phyloP scores from a whole-genome alignment of 2,888 invertebrate genomes.

The Cheilosia variabilis region DNA sequence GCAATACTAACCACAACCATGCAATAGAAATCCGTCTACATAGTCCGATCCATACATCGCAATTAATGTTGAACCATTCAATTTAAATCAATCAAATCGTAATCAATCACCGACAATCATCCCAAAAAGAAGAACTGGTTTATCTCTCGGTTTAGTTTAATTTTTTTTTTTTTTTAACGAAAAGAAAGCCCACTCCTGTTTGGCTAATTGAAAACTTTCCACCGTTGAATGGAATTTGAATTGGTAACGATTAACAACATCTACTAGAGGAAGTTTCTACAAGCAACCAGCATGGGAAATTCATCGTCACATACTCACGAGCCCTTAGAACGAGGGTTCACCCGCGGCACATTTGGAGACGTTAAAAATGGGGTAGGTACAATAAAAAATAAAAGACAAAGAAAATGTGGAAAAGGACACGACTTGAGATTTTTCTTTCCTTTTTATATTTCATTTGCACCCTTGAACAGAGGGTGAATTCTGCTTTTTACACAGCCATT shows the following conservation, averaged over 20 bases:
- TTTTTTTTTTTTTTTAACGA: neutral
- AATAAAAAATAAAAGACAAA: neutral
- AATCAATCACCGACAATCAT: slow-evolving; percentile 44
- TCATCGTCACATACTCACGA: slow-evolving; percentile 93
- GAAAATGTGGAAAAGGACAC: slow-evolving; percentile 21
- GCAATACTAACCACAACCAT: slow-evolving; percentile 31
- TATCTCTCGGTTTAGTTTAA: slow-evolving; percentile 20
- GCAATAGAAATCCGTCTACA: slow-evolving; percentile 26
- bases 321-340: slow-evolving; percentile 89
- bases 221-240: slow-evolving; percentile 65
- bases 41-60: slow-evolving; percentile 56
- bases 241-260: slow-evolving; percentile 43
- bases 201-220: slow-evolving; percentile 47
- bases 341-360: slow-evolving; percentile 84
- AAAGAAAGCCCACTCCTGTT: neutral
- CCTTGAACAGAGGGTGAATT: slow-evolving; percentile 40
- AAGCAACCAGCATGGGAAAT: slow-evolving; percentile 87
- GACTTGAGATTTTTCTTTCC: slow-evolving; percentile 81
- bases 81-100: slow-evolving; percentile 66
- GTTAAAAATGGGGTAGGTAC: slow-evolving; percentile 84
- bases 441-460: slow-evolving; percentile 41
- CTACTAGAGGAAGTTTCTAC: slow-evolving; percentile 16
- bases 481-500: slow-evolving; percentile 28
- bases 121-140: slow-evolving; percentile 6
- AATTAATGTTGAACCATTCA: slow-evolving; percentile 55